Percentiles rank a stretch among this genome's conserved stretches.
These are phyloP conservation scores for Phaedon cochleariae DNA, from an alignment of 2,888 invertebrate genomes.

Conservation along the genomic window DNA sequence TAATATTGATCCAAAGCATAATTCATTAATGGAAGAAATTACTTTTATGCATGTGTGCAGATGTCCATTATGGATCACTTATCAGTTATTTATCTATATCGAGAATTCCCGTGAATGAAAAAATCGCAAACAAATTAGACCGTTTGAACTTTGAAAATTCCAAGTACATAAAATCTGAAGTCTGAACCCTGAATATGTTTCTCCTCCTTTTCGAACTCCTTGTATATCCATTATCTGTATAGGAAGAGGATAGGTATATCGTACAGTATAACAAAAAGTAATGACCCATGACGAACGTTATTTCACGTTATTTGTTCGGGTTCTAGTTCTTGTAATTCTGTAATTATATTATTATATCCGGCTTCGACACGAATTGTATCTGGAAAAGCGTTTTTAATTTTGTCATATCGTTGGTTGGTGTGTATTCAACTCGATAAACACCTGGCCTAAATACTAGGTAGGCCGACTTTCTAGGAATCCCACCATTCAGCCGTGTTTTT, in stretches of 20 bases:
- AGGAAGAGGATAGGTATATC: not conserved
- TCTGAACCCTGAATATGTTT: too few species aligned
- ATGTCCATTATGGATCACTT: too few species aligned
- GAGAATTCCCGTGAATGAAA: too few species aligned
- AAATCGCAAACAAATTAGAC: too few species aligned
- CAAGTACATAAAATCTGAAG: too few species aligned
- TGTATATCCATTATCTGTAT: too few species aligned
- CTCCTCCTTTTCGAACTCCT: too few species aligned
- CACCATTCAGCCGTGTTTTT: conserved; percentile 12
- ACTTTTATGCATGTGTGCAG: too few species aligned
- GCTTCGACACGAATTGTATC: conserved; percentile 21
- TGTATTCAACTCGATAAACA: conserved; percentile 21
- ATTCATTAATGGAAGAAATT: too few species aligned
- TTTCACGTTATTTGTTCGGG: not conserved
- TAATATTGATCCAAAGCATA: too few species aligned
- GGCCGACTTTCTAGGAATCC: conserved; percentile 28
- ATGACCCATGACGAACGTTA: not conserved
- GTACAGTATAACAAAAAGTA: not conserved
- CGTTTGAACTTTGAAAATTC: too few species aligned
- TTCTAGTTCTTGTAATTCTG: not conserved
- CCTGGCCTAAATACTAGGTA: conserved; percentile 35
- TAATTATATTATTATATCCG: conserved; percentile 2
- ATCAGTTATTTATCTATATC: too few species aligned
- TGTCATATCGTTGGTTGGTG: conserved; percentile 7
- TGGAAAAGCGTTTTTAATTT: conserved; percentile 23